Evolutionary conservation across 2,888 invertebrate species (phyloP).

Genomic region (Gibbula magus): DNA sequence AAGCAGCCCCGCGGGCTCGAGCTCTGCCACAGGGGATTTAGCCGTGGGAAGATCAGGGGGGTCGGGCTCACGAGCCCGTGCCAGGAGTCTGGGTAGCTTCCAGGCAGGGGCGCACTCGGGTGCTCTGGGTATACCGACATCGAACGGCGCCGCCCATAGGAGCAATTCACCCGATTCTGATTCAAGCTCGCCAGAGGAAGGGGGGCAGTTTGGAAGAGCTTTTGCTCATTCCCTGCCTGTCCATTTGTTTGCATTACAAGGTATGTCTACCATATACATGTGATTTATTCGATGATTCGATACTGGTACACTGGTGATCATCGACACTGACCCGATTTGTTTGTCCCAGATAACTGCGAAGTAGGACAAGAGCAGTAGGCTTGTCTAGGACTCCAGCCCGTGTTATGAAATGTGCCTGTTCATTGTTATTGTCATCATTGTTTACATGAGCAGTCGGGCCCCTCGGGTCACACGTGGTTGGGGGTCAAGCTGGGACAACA

Average conservation of each 20-base stretch:
- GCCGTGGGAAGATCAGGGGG: constrained; percentile 54
- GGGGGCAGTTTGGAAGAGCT: constrained; percentile 50
- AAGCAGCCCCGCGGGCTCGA: constrained; percentile 56
- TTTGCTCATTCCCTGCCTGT: constrained; percentile 69
- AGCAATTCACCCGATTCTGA: constrained; percentile 71
- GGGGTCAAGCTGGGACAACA: too few species aligned
- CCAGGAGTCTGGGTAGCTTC: constrained; percentile 70
- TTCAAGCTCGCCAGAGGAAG: constrained; percentile 72
- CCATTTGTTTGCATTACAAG: constrained; percentile 72
- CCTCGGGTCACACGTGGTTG: too few species aligned
- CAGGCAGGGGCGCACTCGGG: constrained; percentile 54
- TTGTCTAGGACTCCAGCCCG: too few species aligned
- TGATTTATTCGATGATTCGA: too few species aligned
- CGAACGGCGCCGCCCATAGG: constrained; percentile 62
- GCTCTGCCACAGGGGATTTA: constrained; percentile 57
- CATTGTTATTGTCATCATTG: too few species aligned
- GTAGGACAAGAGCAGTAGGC: too few species aligned
- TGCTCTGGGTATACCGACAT: constrained; percentile 66
- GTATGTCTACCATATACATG: constrained; percentile 48
- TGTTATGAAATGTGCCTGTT: too few species aligned
- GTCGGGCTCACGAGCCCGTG: constrained; percentile 57
- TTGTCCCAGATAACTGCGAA: too few species aligned
- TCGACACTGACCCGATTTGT: too few species aligned
- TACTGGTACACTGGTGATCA: too few species aligned
- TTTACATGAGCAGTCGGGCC: too few species aligned